Evolutionary conservation across 2,113 vertebrate species (phyloP).

Genomic region (Oceanodroma tethys): DNA sequence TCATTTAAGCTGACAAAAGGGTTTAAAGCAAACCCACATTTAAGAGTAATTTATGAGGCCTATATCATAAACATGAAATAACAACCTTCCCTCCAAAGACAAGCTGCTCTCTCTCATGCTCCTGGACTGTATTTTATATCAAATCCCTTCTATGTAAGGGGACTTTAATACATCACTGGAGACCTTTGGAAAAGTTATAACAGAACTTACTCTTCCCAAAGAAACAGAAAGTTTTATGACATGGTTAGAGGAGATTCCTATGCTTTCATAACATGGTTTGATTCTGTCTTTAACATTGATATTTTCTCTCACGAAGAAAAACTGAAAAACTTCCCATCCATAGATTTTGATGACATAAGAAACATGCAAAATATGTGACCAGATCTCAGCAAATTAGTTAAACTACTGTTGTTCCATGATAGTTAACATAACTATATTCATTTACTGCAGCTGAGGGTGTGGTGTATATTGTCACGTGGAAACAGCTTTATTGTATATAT

Average conservation of each 20-base stretch:
- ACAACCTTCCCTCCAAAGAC: slow-evolving; percentile 27
- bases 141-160: slow-evolving; percentile 11
- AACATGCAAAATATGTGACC: neutral
- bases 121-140: slow-evolving; percentile 42
- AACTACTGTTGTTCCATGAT: neutral
- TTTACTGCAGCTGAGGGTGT: neutral
- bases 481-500: neutral
- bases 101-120: slow-evolving; percentile 27
- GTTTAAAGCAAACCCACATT: slow-evolving; percentile 20
- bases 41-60: slow-evolving; percentile 45
- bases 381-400: neutral
- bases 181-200: slow-evolving; percentile 21
- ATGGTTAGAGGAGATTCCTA: neutral
- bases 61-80: slow-evolving; percentile 53
- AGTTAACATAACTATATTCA: neutral
- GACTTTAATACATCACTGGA: slow-evolving; percentile 45
- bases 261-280: neutral
- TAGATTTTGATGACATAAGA: neutral
- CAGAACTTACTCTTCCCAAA: neutral
- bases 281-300: neutral
- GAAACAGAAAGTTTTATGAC: slow-evolving; percentile 3
- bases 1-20: slow-evolving; percentile 28
- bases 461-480: neutral
- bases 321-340: neutral
- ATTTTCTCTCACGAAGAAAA: neutral